These are phyloP conservation scores for Suillia variegata DNA, from an alignment of 2,888 invertebrate genomes.

Conservation along the genomic window DNA sequence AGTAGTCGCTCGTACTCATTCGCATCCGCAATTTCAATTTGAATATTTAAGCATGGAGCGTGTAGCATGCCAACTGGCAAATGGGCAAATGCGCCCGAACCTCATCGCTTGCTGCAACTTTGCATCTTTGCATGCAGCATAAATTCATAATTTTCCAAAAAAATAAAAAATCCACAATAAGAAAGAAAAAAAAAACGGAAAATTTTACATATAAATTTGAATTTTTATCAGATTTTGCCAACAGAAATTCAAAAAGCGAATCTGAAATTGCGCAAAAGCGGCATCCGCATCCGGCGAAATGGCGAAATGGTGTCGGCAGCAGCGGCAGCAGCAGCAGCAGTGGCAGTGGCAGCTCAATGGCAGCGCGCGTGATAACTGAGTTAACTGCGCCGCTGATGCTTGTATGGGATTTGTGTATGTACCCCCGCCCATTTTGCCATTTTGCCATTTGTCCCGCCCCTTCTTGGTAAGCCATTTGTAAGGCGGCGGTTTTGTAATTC, in stretches of 20 bases:
- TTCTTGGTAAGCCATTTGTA: background rate
- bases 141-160: no score
- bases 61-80: no score
- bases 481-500: background rate
- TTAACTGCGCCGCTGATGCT: slow-evolving; percentile 1
- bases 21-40: no score
- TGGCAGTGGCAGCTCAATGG: background rate
- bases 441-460: background rate
- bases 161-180: background rate
- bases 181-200: background rate
- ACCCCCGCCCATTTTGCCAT: background rate
- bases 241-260: slow-evolving; percentile 2
- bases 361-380: background rate
- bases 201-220: background rate
- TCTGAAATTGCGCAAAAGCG: background rate
- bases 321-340: background rate
- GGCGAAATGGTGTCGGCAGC: slow-evolving; percentile 4
- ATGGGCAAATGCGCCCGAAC: no score
- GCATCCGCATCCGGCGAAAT: background rate
- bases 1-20: no score
- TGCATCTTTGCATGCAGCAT: no score
- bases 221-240: slow-evolving; percentile 3
- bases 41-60: no score
- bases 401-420: background rate
- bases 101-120: no score